phyloP scores from a whole-genome alignment of 2,797 vertebrate genomes.

The Falco biarmicus region DNA sequence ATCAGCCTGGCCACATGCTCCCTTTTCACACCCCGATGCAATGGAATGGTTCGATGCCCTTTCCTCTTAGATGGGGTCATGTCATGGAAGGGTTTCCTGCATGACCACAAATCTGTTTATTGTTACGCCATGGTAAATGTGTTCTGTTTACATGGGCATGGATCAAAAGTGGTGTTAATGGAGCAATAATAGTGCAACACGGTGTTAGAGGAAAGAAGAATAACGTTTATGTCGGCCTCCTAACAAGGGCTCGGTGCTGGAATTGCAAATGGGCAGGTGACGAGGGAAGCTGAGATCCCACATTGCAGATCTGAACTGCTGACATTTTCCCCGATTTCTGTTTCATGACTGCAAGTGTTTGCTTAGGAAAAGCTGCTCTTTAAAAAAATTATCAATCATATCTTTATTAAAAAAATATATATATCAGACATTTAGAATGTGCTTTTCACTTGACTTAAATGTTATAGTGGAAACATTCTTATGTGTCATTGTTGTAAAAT shows the following conservation, averaged over 20 bases:
- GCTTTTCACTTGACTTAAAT: slow-evolving; percentile 36
- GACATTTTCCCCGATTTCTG: not conserved
- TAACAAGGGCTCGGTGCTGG: not conserved
- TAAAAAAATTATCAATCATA: not conserved
- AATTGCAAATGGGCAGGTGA: not conserved
- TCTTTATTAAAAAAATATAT: not conserved
- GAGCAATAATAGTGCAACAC: not conserved
- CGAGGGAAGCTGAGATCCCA: not conserved
- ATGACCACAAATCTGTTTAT: not conserved
- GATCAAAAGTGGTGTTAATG: not conserved
- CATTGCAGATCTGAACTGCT: not conserved
- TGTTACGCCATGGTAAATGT: not conserved
- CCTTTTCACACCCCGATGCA: not conserved
- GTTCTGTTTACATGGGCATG: not conserved
- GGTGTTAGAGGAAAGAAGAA: not conserved
- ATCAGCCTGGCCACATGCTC: not conserved
- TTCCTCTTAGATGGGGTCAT: not conserved
- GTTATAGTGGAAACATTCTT: slow-evolving; percentile 6
- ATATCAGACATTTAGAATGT: not conserved
- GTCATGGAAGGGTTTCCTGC: not conserved
- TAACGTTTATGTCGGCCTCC: not conserved
- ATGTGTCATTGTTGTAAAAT: slow-evolving; percentile 21
- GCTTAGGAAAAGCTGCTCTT: not conserved
- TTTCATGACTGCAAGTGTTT: not conserved
- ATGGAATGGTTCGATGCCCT: not conserved